Conservation (phyloP, 2,113 vertebrate species). For the Triplophysa dalaica region DNA sequence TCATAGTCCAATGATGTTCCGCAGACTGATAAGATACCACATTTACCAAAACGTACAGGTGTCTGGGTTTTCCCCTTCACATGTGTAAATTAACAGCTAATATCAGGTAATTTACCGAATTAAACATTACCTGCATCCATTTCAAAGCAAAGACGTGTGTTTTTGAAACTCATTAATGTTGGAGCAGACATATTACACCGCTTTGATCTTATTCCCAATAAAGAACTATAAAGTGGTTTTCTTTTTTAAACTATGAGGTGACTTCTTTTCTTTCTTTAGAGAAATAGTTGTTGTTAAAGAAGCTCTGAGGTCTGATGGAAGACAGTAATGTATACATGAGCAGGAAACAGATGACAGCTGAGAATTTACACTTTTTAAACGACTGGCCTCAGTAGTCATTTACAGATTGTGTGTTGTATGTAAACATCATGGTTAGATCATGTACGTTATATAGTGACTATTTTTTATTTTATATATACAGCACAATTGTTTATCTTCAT, state of each 20-base stretch:
- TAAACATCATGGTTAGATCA: not conserved
- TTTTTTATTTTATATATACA: slow-evolving; percentile 18
- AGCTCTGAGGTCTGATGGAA: slow-evolving; percentile 14
- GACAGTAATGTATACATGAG: not conserved
- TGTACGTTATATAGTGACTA: slow-evolving; percentile 7
- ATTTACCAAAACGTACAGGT: not conserved
- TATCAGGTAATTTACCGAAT: not conserved
- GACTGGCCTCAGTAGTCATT: not conserved
- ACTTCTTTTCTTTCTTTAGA: not conserved
- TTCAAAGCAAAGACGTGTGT: not conserved
- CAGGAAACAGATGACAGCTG: slow-evolving; percentile 38
- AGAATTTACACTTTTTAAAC: slow-evolving; percentile 16
- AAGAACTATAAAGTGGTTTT: not conserved
- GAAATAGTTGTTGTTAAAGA: not conserved
- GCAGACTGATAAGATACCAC: not conserved
- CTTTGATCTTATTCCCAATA: too few species aligned
- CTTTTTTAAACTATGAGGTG: not conserved
- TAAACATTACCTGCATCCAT: not conserved
- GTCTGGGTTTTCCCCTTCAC: not conserved
- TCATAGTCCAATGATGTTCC: not conserved
- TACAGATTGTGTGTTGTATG: not conserved
- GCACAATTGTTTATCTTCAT: not conserved
- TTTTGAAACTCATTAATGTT: too few species aligned
- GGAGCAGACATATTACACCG: too few species aligned
- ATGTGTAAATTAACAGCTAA: not conserved